Evolutionary conservation across 2,113 vertebrate species (phyloP), one percentile per base, ranked within the genome.

Genomic region (Callorhinus ursinus): DNA sequence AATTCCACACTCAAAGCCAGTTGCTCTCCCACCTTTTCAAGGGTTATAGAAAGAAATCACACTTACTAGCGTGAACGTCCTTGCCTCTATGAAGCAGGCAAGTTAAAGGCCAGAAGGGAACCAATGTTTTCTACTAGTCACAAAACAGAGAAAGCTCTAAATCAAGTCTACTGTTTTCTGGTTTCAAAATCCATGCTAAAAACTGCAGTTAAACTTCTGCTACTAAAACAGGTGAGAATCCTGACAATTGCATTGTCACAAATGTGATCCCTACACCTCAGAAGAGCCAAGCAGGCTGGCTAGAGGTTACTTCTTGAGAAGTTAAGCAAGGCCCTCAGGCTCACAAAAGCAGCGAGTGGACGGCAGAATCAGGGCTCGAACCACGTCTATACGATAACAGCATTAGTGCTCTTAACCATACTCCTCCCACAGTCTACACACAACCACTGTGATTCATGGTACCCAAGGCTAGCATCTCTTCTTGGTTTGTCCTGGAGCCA

Each of bases 151-250:
- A 82, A 77, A 67, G 53, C 24, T 31, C 36, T 65, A 51, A 53
- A 39, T 7, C 9, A 28, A 97, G 55, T 55, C 49, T 82, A 55
- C 5, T 83, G 31, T 39, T 65, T 88, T 93, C 67, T 86, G 81
- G 51, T 83, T 96, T 83, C 65, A 77, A 71, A 95, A 89, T 79
- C 61, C 69, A 92, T 5, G 31, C 51, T 76, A 67, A 96, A 89
- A 59, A 55, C 26, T 83, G 15, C 69, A 89, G 49, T 36, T 93
- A 85, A 74, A 57, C 28, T 87, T 79, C 55, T 61, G 57, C 90
- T n/a, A 33, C 67, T 36, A 51, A 95, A 93, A 28, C 53, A 36
- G 0, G 0, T 6, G 21, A 71, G 59, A 83, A 83, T 51, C 53
- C 18, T n/a, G 33, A 39, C 19, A 5, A 7, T 8, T 7, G 39